Percentiles rank a stretch among this genome's conserved stretches.
Evolutionary conservation across 2,113 vertebrate species (phyloP).

Genomic region (Psittacus erithacus): DNA sequence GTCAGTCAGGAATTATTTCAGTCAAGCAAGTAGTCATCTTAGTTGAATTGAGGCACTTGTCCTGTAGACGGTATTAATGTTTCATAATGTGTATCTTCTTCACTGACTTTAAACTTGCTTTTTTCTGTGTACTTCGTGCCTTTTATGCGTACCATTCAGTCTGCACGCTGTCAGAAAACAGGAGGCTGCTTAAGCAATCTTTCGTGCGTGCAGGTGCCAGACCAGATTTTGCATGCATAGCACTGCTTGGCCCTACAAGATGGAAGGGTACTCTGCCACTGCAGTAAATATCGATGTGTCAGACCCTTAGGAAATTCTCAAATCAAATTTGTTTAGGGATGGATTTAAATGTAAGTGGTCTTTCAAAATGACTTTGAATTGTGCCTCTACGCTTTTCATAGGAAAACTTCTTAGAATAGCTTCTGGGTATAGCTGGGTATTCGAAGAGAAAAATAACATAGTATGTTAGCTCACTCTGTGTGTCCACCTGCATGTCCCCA

Average conservation of each 20-base stretch:
- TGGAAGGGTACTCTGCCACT: not conserved
- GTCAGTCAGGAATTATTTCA: not conserved
- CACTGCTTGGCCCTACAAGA: not conserved
- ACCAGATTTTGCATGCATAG: not conserved
- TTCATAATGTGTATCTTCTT: not conserved
- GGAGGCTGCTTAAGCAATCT: not conserved
- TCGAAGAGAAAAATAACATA: not conserved
- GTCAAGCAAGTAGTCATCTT: not conserved
- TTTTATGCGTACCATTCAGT: not conserved
- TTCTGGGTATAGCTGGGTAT: not conserved
- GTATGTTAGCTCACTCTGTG: not conserved
- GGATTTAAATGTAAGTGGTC: not conserved
- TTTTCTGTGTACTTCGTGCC: not conserved
- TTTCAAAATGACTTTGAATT: not conserved
- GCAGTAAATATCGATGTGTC: not conserved
- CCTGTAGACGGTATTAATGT: not conserved
- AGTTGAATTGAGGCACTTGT: not conserved
- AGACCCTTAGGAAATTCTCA: not conserved
- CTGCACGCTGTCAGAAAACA: not conserved
- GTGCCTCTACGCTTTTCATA: not conserved
- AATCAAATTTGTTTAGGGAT: not conserved
- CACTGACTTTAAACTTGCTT: not conserved
- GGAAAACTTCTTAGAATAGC: not conserved
- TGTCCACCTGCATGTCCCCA: not conserved
- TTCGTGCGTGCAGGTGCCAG: not conserved